phyloP scores from a whole-genome alignment of 2,113 vertebrate genomes.

The Paratilapia polleni region DNA sequence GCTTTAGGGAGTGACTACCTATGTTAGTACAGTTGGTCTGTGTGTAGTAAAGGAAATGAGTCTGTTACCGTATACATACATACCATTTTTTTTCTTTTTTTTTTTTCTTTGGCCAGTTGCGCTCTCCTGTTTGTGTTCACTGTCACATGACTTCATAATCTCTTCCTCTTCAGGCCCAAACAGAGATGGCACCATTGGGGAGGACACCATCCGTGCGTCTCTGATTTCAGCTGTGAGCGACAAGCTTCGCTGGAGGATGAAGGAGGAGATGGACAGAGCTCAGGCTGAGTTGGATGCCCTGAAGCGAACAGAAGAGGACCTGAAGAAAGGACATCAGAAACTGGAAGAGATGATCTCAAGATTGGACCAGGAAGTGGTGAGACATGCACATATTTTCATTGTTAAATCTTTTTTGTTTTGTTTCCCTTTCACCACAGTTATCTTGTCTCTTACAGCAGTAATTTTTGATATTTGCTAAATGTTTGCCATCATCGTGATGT shows the following conservation, averaged over 20 bases:
- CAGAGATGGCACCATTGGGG: slow-evolving; percentile 94
- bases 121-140: background rate
- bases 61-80: background rate
- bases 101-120: too few relatives aligned
- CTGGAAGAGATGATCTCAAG: slow-evolving; percentile 97
- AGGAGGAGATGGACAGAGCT: slow-evolving; percentile 98
- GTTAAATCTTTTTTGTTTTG: background rate
- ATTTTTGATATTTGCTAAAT: background rate
- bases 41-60: background rate
- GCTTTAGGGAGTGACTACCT: background rate
- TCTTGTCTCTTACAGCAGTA: background rate
- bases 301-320: slow-evolving; percentile 95
- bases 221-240: slow-evolving; percentile 97
- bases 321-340: slow-evolving; percentile 98
- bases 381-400: slow-evolving; percentile 24
- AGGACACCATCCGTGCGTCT: slow-evolving; percentile 97
- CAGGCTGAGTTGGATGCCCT: slow-evolving; percentile 96
- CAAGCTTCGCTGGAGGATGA: slow-evolving; percentile 98
- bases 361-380: slow-evolving; percentile 98
- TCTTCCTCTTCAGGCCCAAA: slow-evolving; percentile 82
- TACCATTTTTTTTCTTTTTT: too few relatives aligned
- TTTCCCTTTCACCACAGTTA: background rate
- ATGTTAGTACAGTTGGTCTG: background rate
- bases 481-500: background rate
- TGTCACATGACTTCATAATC: background rate